These are phyloP conservation scores for Nymphalis io DNA, from an alignment of 1,140 invertebrate species.

Conservation along the genomic window DNA sequence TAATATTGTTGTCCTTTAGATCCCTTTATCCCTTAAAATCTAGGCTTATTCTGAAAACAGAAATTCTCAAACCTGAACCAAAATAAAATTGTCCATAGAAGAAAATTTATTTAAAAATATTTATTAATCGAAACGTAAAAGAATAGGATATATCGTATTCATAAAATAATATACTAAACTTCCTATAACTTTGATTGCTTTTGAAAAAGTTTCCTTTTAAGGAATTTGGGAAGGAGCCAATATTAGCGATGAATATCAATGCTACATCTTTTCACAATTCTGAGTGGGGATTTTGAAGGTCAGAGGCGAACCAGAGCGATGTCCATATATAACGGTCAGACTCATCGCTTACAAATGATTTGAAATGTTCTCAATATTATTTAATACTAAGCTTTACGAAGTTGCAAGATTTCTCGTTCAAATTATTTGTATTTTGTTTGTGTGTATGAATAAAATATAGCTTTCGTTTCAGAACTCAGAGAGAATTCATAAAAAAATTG, in stretches of 20 bases:
- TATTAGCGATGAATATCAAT: constrained; percentile 38
- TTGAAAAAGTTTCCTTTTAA: constrained; percentile 36
- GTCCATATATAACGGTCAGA: neutral
- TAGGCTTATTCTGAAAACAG: neutral
- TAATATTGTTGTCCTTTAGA: neutral
- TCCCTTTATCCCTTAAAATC: neutral
- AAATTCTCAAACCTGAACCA: neutral
- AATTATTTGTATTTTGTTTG: no score
- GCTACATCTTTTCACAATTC: constrained; percentile 15
- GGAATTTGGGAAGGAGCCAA: constrained; percentile 37
- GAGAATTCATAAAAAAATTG: no score
- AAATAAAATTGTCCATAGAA: neutral
- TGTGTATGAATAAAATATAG: no score
- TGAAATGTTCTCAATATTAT: neutral
- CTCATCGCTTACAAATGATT: neutral
- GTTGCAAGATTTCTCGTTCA: no score
- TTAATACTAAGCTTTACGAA: no score
- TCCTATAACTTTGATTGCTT: constrained; percentile 39
- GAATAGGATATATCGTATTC: constrained; percentile 13
- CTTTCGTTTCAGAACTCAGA: no score
- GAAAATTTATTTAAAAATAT: constrained; percentile 21
- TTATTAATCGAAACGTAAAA: constrained; percentile 20
- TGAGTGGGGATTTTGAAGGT: constrained; percentile 20
- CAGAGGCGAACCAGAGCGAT: neutral
- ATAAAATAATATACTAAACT: constrained; percentile 32